Evolutionary conservation across 2,113 vertebrate genomes (phyloP), one percentile per base, ranked within the genome.

Genomic region (Sturnus vulgaris): DNA sequence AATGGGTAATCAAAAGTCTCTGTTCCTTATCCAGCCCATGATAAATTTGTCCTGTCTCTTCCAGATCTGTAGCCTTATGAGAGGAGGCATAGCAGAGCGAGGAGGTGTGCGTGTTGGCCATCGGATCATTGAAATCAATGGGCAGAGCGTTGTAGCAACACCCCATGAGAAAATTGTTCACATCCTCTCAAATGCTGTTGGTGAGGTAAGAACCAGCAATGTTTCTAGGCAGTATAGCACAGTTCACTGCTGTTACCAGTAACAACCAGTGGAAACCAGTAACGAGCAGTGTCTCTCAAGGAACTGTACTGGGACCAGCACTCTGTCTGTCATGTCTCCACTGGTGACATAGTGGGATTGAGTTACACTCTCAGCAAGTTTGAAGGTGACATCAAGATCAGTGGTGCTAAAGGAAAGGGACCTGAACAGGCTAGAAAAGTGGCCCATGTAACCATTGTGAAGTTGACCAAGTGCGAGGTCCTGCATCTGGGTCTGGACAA

Each of bases 21-120:
- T 65, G 4, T 72, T 88, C 31, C 12, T 39, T 78, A 55, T 31
- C 18, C 28, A 71, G 23, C 1, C 13, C 4, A 4, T 40, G 60
- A 55, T 21, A 83, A 53, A 75, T 65, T 30, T 66, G 9, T 65
- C 39, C 27, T 93, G 75, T 82, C 25, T 23, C 24, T 73, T 92
- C 22, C 92, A 99, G 99, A 99, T 99, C 95, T 99, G 99, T 94
- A 99, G 99, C 97, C 99, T 99, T 93, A 99, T 99, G 99, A 98
- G 99, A 88, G 99, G 99, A 10, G 99, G 99, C 15, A 99, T 99
- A 57, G 99, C 99, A 4, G 99, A 99, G 89, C 96, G 99, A 59
- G 99, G 99, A 7, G 99, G 99, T 3, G 99, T 99, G 63, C 98
- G 99, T n/a, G 99, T 99, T 9, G 99, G 99, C 52, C 99, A 99